These are phyloP conservation scores for Scyliorhinus canicula DNA, from an alignment of 2,797 vertebrate genomes.

Conservation along the genomic window DNA sequence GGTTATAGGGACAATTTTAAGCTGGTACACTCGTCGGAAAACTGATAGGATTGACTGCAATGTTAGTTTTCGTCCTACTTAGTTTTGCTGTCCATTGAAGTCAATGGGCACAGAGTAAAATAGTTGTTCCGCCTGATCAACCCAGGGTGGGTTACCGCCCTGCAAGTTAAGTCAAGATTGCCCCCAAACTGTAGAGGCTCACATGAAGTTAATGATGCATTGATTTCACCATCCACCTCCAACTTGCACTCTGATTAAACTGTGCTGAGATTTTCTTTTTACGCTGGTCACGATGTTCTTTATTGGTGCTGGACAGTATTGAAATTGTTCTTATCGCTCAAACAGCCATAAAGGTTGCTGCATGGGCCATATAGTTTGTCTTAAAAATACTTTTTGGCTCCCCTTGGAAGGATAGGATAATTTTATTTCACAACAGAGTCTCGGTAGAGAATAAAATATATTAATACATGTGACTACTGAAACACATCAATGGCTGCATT, in stretches of 20 bases:
- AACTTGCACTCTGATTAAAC: not conserved
- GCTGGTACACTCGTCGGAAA: not conserved
- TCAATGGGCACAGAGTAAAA: not conserved
- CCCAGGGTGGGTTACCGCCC: not conserved
- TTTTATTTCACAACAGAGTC: not conserved
- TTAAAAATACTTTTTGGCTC: not conserved
- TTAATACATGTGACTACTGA: not conserved
- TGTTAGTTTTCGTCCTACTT: not conserved
- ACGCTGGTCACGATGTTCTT: not conserved
- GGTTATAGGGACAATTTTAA: not conserved
- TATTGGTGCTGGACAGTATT: not conserved
- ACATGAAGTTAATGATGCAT: not conserved
- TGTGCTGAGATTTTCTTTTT: not conserved
- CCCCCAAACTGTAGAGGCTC: not conserved
- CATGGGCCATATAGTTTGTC: not conserved
- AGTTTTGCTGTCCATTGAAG: not conserved
- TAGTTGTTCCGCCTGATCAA: not conserved
- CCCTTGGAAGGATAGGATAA: not conserved
- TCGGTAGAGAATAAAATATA: not conserved
- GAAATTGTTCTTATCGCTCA: not conserved
- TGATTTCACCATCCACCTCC: not conserved
- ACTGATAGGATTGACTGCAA: not conserved
- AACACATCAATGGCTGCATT: not conserved
- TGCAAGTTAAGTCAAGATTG: not conserved
- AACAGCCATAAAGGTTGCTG: not conserved